phyloP scores from a whole-genome alignment of 2,797 vertebrate genomes.

The Cyprinodon diabolis region DNA sequence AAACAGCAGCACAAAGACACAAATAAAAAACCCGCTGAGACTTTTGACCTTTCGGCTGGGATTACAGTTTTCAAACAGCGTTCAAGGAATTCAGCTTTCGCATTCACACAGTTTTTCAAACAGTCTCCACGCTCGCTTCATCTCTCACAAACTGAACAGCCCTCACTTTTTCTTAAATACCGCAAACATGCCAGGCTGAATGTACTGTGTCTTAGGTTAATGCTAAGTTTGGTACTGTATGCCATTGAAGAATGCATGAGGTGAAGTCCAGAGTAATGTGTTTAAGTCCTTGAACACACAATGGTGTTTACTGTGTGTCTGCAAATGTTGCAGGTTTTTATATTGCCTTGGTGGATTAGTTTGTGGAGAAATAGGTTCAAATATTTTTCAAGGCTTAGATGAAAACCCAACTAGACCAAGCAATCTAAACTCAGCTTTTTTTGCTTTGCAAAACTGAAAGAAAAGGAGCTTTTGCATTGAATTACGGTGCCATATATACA shows the following conservation, averaged over 20 bases:
- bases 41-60: conserved; percentile 80
- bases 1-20: conserved; percentile 81
- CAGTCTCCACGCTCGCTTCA: conserved; percentile 60
- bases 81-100: conserved; percentile 74
- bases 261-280: conserved; percentile 4
- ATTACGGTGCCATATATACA: not conserved
- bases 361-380: not conserved
- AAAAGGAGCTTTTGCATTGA: not conserved
- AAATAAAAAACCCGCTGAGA: conserved; percentile 80
- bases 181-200: conserved; percentile 51
- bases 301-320: not conserved
- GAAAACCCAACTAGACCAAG: not conserved
- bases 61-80: conserved; percentile 82
- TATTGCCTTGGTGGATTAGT: not conserved
- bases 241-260: conserved; percentile 1
- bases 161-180: conserved; percentile 66
- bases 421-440: not conserved
- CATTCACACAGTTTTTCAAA: conserved; percentile 69
- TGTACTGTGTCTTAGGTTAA: conserved; percentile 24
- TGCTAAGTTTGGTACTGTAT: not conserved
- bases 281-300: conserved; percentile 1
- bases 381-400: not conserved
- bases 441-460: not conserved
- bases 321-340: conserved; percentile 3
- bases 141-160: conserved; percentile 65